phyloP scores from a whole-genome alignment of 2,888 invertebrate species.

The Diplolepis rosae region DNA sequence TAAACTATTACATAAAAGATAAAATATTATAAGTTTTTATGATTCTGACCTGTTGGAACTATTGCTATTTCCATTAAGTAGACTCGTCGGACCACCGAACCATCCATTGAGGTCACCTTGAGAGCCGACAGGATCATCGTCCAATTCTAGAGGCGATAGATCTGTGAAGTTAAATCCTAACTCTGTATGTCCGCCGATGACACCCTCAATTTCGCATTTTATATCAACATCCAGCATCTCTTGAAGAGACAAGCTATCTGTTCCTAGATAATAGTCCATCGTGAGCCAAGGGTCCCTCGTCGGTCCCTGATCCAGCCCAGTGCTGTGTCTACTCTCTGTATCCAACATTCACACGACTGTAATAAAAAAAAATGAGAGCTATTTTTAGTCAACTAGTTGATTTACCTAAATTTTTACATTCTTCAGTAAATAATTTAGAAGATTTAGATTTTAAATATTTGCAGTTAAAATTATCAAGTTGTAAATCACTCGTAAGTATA shows the following conservation, averaged over 20 bases:
- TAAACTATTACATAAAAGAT: background rate
- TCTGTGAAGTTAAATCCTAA: constrained; percentile 78
- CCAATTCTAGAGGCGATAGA: constrained; percentile 78
- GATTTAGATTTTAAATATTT: too few species aligned
- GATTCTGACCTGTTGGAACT: constrained; percentile 66
- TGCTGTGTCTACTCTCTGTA: constrained; percentile 71
- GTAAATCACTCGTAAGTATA: too few species aligned
- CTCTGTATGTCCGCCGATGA: constrained; percentile 80
- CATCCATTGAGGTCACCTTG: constrained; percentile 65
- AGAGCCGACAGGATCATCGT: constrained; percentile 75
- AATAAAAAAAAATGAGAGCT: constrained; percentile 38
- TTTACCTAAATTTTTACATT: too few species aligned
- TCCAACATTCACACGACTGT: constrained; percentile 73
- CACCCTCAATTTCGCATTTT: constrained; percentile 88
- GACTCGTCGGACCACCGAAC: constrained; percentile 65
- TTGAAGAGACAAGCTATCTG: constrained; percentile 82
- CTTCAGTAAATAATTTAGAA: too few species aligned
- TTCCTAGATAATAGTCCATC: constrained; percentile 76
- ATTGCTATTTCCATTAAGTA: constrained; percentile 69
- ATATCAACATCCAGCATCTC: constrained; percentile 94
- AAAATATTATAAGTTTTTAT: background rate
- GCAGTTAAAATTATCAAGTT: too few species aligned
- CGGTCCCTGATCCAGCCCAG: constrained; percentile 71
- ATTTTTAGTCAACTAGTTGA: background rate
- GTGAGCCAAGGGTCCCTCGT: constrained; percentile 72